Evolutionary conservation across 92 coral and sea anemone genomes (phyloP), one percentile per base, ranked within the genome.

Genomic region (Porites rus): DNA sequence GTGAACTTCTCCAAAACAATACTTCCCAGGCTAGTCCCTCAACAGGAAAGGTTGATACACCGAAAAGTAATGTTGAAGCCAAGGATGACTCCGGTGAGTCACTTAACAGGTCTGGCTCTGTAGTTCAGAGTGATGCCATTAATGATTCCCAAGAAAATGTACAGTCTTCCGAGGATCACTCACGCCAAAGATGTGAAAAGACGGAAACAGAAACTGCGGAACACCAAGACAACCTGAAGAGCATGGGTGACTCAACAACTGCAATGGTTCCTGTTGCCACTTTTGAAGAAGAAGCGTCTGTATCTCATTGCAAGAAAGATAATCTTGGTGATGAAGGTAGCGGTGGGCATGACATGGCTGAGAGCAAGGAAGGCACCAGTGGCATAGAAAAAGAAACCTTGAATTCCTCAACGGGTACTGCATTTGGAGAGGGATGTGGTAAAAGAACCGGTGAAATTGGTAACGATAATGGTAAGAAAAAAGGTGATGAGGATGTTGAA

Each of bases 1-100:
- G 83, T 60, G 60, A 90, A 54, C 91, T 87, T 51, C 68, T 84
- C 54, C 95, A 90, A 75, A 91, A 90, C 82, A 89, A 59, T 61
- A 62, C 76, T 66, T 28, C 87, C 14, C 91, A 77, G 54, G 52
- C 88, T 5, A 85, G 84, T 65, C 76, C 80, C 67, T 76, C 88
- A 12, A 17, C 75, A 12, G 72, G 83, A 56, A 86, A 90, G 31
- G 86, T 73, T 61, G 75, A 78, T 67, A 17, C 71, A 65, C 43
- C 1, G 0, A 64, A 62, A 74, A 18, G 78, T 65, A 73, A 10
- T 1, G 14, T 64, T 74, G 80, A 83, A 62, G 54, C 28, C 51
- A 65, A 53, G 65, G 84, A 54, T 20, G 65, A 64, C 16, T 61
- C 20, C 13, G 83, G 31, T 50, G 91, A 79, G 16, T 28, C 17